phyloP scores from a whole-genome alignment of 2,888 invertebrate genomes.

The Parnassius apollo region DNA sequence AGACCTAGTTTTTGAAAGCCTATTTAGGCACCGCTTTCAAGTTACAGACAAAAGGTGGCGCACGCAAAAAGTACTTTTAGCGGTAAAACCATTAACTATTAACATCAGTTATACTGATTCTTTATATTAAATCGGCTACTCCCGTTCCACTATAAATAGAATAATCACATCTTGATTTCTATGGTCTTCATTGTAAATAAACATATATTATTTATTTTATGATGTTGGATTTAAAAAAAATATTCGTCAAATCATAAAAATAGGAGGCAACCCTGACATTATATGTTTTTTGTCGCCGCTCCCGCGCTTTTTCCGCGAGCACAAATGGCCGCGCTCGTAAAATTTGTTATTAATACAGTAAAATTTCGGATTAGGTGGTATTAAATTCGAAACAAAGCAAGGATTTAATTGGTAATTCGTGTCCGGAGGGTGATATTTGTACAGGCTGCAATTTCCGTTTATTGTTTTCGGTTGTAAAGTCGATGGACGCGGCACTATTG shows the following conservation, averaged over 20 bases:
- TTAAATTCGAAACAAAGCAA: conserved; percentile 77
- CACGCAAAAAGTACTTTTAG: too few species aligned
- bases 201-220: too few species aligned
- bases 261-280: conserved; percentile 7
- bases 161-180: too few species aligned
- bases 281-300: conserved; percentile 60
- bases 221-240: too few species aligned
- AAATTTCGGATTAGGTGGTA: conserved; percentile 77
- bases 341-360: conserved; percentile 77
- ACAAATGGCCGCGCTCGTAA: conserved; percentile 54
- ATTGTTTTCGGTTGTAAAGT: conserved; percentile 49
- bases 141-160: too few species aligned
- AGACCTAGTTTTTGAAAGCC: too few species aligned
- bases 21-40: too few species aligned
- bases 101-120: too few species aligned
- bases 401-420: conserved; percentile 75
- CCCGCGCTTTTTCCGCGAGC: conserved; percentile 57
- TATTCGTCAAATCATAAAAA: background rate
- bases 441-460: conserved; percentile 38
- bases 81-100: too few species aligned
- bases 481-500: conserved; percentile 30
- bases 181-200: too few species aligned
- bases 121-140: too few species aligned
- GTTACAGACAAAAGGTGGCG: too few species aligned
- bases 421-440: conserved; percentile 41